phyloP scores from a whole-genome alignment of 2,113 vertebrate genomes.

The Lepus americanus region DNA sequence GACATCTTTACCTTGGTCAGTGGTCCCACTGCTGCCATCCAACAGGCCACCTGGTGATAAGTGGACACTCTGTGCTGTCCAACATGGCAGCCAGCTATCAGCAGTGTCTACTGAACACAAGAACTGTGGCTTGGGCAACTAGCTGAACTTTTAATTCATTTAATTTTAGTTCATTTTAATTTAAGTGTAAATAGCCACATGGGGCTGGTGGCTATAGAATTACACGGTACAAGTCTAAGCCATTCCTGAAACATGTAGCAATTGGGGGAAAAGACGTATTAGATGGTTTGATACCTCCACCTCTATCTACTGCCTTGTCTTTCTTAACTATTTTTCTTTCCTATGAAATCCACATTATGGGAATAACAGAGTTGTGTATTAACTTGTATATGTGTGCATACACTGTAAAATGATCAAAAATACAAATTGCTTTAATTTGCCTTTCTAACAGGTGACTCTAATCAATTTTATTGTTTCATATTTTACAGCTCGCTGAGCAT shows the following conservation, averaged over 20 bases:
- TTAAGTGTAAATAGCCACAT: not conserved
- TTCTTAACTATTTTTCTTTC: constrained; percentile 13
- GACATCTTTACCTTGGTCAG: not conserved
- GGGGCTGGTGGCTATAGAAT: not conserved
- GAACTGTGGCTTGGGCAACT: not conserved
- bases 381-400: not conserved
- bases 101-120: too few species aligned
- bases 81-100: not conserved
- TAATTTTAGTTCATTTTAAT: not conserved
- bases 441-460: constrained; percentile 69
- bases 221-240: not conserved
- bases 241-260: not conserved
- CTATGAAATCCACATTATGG: constrained; percentile 1
- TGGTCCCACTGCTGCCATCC: not conserved
- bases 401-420: constrained; percentile 65
- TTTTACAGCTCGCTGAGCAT: constrained; percentile 13
- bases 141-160: not conserved
- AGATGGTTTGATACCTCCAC: not conserved
- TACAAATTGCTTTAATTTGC: constrained; percentile 76
- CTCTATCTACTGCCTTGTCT: not conserved
- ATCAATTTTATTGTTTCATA: constrained; percentile 56
- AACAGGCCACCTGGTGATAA: not conserved
- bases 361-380: constrained; percentile 35
- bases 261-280: not conserved
- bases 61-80: not conserved